Percentiles rank a stretch among this genome's conserved stretches.
Evolutionary conservation across 2,888 invertebrate species (phyloP).

Genomic region (Aleiodes alternator): DNA sequence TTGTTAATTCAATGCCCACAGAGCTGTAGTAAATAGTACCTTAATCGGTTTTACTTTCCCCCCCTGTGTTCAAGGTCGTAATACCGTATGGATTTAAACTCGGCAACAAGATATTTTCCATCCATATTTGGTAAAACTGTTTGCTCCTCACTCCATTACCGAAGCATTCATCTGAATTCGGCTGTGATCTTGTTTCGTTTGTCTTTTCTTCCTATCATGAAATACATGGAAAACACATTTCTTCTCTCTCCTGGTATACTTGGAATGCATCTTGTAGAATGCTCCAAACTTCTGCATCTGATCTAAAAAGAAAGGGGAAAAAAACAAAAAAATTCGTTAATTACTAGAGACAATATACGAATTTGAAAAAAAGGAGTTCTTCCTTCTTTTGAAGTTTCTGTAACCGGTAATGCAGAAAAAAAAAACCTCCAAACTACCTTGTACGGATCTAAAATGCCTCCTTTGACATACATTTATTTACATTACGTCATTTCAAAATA

Average conservation of each 20-base stretch:
- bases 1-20: constrained; percentile 13
- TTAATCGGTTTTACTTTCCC: constrained; percentile 34
- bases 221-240: not conserved
- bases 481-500: constrained; percentile 40
- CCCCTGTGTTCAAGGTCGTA: constrained; percentile 19
- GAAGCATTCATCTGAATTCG: constrained; percentile 30
- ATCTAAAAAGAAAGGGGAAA: no score
- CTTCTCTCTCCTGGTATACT: no score
- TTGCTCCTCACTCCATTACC: constrained; percentile 5
- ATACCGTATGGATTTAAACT: not conserved
- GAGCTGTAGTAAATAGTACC: constrained; percentile 35
- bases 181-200: not conserved
- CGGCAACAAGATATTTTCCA: constrained; percentile 11
- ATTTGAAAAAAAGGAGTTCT: no score
- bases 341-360: no score
- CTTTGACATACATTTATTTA: constrained; percentile 44
- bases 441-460: constrained; percentile 22
- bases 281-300: no score
- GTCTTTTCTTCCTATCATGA: not conserved
- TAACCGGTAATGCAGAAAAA: not conserved
- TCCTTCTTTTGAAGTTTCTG: not conserved
- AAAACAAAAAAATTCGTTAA: no score
- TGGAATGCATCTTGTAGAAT: no score
- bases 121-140: constrained; percentile 28
- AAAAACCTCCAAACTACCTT: constrained; percentile 38